These are phyloP conservation scores for Melanostoma scalare DNA, from an alignment of 2,888 invertebrate genomes.

Conservation along the genomic window DNA sequence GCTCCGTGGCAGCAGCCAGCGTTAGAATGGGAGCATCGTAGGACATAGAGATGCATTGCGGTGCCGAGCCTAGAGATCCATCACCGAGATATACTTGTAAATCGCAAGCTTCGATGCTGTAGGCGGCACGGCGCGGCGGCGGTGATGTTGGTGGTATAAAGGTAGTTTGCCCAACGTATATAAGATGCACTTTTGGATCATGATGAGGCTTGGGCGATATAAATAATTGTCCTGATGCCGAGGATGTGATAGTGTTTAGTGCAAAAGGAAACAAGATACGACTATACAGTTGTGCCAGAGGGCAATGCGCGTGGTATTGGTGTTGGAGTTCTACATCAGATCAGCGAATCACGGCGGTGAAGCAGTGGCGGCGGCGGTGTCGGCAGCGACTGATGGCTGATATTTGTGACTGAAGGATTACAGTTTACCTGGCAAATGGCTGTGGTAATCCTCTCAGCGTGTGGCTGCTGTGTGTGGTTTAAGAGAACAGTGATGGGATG, in stretches of 20 bases:
- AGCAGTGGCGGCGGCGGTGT: not conserved
- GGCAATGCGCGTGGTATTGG: slow-evolving; percentile 48
- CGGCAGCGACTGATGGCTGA: slow-evolving; percentile 66
- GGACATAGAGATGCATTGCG: slow-evolving; percentile 60
- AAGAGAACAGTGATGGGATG: slow-evolving; percentile 42
- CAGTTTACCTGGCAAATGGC: slow-evolving; percentile 68
- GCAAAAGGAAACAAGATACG: slow-evolving; percentile 68
- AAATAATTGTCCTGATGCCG: slow-evolving; percentile 72
- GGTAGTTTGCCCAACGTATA: slow-evolving; percentile 16
- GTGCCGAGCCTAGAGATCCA: slow-evolving; percentile 68
- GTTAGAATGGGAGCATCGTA: slow-evolving; percentile 69
- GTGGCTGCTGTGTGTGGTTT: slow-evolving; percentile 66
- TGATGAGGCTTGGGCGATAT: slow-evolving; percentile 69
- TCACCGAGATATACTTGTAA: slow-evolving; percentile 71
- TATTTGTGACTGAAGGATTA: slow-evolving; percentile 72
- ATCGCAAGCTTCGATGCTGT: slow-evolving; percentile 69
- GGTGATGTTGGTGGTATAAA: slow-evolving; percentile 14
- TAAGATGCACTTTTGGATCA: slow-evolving; percentile 48
- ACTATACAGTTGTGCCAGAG: slow-evolving; percentile 54
- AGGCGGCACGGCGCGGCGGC: slow-evolving; percentile 39
- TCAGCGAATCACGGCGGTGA: slow-evolving; percentile 26
- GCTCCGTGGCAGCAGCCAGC: slow-evolving; percentile 41
- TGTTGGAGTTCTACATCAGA: slow-evolving; percentile 36
- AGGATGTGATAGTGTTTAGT: slow-evolving; percentile 67
- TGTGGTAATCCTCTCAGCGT: slow-evolving; percentile 63